Evolutionary conservation across 2,113 vertebrate genomes (phyloP).

Genomic region (Megatriorchis doriae): DNA sequence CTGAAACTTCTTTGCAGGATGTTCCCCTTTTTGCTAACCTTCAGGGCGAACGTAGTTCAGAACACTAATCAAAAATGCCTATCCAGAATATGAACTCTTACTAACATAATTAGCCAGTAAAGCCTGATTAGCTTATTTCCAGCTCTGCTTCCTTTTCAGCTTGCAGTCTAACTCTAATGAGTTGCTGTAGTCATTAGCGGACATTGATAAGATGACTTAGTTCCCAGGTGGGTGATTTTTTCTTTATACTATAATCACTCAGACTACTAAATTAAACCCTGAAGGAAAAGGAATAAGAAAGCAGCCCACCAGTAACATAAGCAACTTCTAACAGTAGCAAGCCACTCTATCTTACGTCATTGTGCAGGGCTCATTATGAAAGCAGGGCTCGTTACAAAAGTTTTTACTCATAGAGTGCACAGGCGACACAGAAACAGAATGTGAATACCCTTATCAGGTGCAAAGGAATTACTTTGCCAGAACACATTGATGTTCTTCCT

Average conservation of each 20-base stretch:
- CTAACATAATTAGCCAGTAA: neutral
- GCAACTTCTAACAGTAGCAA: neutral
- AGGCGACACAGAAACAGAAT: neutral
- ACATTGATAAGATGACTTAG: neutral
- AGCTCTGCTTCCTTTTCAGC: neutral
- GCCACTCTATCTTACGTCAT: neutral
- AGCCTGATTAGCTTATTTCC: neutral
- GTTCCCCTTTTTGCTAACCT: neutral
- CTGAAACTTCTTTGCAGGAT: neutral
- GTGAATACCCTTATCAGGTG: neutral
- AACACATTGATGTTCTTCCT: neutral
- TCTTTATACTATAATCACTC: neutral
- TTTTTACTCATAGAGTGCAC: neutral
- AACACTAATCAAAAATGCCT: neutral
- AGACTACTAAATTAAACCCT: neutral
- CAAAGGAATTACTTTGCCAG: neutral
- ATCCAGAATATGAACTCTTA: neutral
- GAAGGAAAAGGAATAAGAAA: neutral
- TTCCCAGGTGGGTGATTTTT: neutral
- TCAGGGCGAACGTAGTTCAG: neutral
- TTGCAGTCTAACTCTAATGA: neutral
- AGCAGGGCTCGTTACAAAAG: neutral
- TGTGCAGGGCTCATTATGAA: neutral
- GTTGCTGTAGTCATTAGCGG: neutral
- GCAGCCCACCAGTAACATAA: neutral